These are phyloP conservation scores for Platichthys stellatus DNA, from an alignment of 2,113 vertebrate genomes.

Conservation along the genomic window DNA sequence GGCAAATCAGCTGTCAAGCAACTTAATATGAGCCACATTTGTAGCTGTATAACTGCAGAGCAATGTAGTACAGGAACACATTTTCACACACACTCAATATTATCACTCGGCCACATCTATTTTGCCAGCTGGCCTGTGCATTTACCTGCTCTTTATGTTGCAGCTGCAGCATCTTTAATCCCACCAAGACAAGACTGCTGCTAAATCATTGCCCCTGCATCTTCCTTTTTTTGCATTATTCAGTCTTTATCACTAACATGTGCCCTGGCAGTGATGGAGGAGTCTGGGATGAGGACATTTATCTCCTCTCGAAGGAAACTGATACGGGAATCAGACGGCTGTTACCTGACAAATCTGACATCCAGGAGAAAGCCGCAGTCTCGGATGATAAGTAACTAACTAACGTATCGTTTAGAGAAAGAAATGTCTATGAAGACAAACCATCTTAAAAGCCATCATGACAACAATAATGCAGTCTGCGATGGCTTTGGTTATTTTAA, in stretches of 20 bases:
- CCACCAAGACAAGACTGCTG: background rate
- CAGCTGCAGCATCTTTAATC: background rate
- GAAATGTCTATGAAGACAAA: too few relatives aligned
- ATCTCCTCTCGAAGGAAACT: background rate
- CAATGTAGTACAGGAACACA: background rate
- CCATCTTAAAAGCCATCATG: too few relatives aligned
- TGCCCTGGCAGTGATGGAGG: background rate
- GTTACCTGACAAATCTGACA: background rate
- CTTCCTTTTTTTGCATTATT: background rate
- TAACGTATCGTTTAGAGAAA: background rate
- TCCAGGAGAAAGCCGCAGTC: background rate
- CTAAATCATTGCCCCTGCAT: conserved; percentile 5
- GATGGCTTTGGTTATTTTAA: too few relatives aligned
- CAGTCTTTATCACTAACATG: background rate
- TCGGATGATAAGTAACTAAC: background rate
- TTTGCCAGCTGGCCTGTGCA: background rate
- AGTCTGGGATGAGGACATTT: background rate
- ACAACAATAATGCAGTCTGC: too few relatives aligned
- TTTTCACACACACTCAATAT: background rate
- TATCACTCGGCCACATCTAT: background rate
- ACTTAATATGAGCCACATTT: background rate
- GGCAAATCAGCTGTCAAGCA: background rate
- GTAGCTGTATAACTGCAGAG: background rate
- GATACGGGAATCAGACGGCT: background rate
- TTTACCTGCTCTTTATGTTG: conserved; percentile 6